phyloP scores from a whole-genome alignment of 1,140 invertebrate genomes.

The Leptinotarsa undecemlineata region DNA sequence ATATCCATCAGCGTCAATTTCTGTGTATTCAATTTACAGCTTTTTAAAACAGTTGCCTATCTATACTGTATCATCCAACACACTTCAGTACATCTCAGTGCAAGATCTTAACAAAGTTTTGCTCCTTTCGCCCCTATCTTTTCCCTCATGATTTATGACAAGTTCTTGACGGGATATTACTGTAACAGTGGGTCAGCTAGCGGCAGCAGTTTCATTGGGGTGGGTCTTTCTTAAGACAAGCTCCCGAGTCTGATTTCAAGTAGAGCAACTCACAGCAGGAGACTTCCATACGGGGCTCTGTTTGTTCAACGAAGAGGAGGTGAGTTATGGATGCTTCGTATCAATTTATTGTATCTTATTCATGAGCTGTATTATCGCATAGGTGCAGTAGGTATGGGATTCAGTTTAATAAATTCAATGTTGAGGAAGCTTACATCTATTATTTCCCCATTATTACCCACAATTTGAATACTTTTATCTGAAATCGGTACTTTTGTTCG shows the following conservation, averaged over 20 bases:
- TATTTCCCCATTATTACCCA: too few species aligned
- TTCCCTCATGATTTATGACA: neutral
- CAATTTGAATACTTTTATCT: too few species aligned
- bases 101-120: neutral
- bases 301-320: slow-evolving; percentile 7
- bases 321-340: slow-evolving; percentile 14
- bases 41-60: too few species aligned
- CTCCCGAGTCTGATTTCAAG: slow-evolving; percentile 23
- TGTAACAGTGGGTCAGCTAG: slow-evolving; percentile 17
- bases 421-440: too few species aligned
- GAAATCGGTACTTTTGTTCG: too few species aligned
- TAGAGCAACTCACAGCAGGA: slow-evolving; percentile 19
- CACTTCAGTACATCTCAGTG: too few species aligned
- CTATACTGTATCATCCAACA: too few species aligned
- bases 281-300: slow-evolving; percentile 8
- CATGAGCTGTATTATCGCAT: neutral
- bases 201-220: neutral
- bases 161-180: slow-evolving; percentile 21
- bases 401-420: too few species aligned
- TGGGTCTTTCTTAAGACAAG: slow-evolving; percentile 6
- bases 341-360: slow-evolving; percentile 15
- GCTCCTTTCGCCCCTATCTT: neutral
- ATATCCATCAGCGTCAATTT: too few species aligned
- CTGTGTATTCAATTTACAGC: too few species aligned
- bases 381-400: too few species aligned